phyloP scores from a whole-genome alignment of 2,888 invertebrate species.

The Andrena camellia region DNA sequence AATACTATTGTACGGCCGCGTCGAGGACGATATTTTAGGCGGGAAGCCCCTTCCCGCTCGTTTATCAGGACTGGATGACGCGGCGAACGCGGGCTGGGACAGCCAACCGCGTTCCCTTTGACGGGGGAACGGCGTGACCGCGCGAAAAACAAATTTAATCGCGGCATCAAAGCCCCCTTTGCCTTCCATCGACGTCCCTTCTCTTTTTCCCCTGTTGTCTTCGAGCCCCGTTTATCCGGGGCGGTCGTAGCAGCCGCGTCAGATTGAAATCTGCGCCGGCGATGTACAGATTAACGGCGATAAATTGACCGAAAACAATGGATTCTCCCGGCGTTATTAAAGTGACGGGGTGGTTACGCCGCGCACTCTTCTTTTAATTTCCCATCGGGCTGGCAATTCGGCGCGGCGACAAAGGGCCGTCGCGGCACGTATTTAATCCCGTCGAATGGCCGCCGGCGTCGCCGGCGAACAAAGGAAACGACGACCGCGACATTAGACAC shows the following conservation, averaged over 20 bases:
- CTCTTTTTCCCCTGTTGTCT: neutral
- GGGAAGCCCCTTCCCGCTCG: slow-evolving; percentile 28
- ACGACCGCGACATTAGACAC: neutral
- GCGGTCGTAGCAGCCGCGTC: neutral
- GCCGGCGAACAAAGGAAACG: slow-evolving; percentile 4
- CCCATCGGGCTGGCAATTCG: slow-evolving; percentile 4
- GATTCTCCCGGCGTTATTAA: slow-evolving; percentile 3
- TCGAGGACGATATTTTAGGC: slow-evolving; percentile 43
- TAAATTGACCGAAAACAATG: slow-evolving; percentile 25
- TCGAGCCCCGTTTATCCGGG: slow-evolving; percentile 3
- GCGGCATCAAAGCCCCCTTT: slow-evolving; percentile 33
- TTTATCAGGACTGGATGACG: slow-evolving; percentile 46
- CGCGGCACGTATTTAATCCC: slow-evolving; percentile 10
- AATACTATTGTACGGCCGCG: slow-evolving; percentile 42
- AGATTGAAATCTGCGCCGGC: slow-evolving; percentile 15
- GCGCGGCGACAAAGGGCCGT: slow-evolving; percentile 8
- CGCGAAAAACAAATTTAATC: slow-evolving; percentile 63
- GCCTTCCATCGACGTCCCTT: neutral
- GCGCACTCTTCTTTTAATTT: neutral
- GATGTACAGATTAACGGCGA: slow-evolving; percentile 10
- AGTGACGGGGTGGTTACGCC: neutral
- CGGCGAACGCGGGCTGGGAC: neutral
- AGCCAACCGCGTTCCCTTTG: slow-evolving; percentile 36
- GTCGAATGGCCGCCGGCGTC: slow-evolving; percentile 10
- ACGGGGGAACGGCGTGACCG: slow-evolving; percentile 32